Percentiles rank a stretch among this genome's conserved stretches.
These are phyloP conservation scores for Mystacornis crossleyi DNA, from an alignment of 2,113 vertebrate species.

Conservation along the genomic window DNA sequence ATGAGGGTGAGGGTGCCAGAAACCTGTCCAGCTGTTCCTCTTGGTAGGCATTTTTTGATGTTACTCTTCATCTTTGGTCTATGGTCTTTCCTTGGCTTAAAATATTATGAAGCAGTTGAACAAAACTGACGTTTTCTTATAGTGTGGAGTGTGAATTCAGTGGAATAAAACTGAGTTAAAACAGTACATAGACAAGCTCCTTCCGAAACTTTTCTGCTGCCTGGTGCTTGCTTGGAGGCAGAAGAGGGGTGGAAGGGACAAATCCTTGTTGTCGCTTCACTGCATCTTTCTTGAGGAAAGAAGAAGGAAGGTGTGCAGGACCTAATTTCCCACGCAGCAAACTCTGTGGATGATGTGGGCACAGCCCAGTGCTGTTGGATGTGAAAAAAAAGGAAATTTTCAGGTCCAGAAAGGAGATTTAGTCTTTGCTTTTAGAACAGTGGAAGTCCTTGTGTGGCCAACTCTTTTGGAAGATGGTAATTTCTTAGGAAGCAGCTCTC, in stretches of 20 bases:
- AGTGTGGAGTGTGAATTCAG: not conserved
- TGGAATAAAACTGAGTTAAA: not conserved
- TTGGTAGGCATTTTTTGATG: not conserved
- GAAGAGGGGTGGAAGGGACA: not conserved
- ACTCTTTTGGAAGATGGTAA: not conserved
- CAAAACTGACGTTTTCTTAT: not conserved
- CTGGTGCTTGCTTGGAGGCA: not conserved
- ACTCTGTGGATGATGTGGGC: too few relatives aligned
- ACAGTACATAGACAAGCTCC: not conserved
- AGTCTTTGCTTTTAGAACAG: not conserved
- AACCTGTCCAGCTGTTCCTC: not conserved
- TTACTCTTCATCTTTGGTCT: not conserved
- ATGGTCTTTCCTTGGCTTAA: not conserved
- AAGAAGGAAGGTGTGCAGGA: not conserved
- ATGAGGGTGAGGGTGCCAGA: not conserved
- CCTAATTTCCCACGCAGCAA: not conserved
- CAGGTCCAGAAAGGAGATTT: not conserved
- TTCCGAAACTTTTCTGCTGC: not conserved
- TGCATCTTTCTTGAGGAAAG: not conserved
- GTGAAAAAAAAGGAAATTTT: not conserved
- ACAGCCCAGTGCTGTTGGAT: not conserved
- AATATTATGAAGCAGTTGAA: not conserved
- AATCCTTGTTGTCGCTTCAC: not conserved
- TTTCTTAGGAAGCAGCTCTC: not conserved
- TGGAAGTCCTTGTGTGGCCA: not conserved